Conservation (phyloP, 1,140 invertebrate species). For the Hydropsyche tenuis region DNA sequence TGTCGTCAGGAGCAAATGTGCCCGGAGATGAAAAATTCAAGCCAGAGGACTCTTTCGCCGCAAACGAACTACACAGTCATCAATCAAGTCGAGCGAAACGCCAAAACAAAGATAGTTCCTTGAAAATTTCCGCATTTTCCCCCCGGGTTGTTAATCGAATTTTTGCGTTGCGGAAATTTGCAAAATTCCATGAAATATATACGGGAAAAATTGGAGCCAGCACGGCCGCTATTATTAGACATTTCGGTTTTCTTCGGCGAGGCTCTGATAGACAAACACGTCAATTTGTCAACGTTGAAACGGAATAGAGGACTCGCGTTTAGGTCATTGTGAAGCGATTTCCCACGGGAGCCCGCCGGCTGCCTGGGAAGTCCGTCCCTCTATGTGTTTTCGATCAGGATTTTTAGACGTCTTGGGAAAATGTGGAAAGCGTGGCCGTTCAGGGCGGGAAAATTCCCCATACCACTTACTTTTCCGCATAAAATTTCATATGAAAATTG, state of each 20-base stretch:
- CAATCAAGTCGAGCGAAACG: constrained; percentile 5
- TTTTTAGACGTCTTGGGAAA: background rate
- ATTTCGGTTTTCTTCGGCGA: constrained; percentile 16
- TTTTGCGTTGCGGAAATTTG: too few species aligned
- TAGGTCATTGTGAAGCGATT: constrained; percentile 40
- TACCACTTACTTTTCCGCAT: too few species aligned
- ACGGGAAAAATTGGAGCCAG: too few species aligned
- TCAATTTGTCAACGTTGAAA: constrained; percentile 37
- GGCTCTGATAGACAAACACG: constrained; percentile 35
- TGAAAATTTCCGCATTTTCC: background rate
- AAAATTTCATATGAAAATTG: too few species aligned
- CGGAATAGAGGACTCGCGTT: constrained; percentile 35
- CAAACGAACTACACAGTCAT: constrained; percentile 6
- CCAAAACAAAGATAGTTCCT: background rate
- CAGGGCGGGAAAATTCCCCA: too few species aligned
- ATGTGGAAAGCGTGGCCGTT: too few species aligned
- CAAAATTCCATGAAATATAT: too few species aligned
- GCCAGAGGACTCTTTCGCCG: constrained; percentile 1
- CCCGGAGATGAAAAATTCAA: constrained; percentile 27
- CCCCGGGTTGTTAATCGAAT: too few species aligned
- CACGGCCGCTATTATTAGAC: constrained; percentile 7
- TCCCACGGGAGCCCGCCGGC: constrained; percentile 11
- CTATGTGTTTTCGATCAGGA: constrained; percentile 23
- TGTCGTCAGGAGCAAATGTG: constrained; percentile 29
- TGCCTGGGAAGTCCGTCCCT: background rate